Evolutionary conservation across 2,113 vertebrate species (phyloP).

Genomic region (Anguilla japonica): DNA sequence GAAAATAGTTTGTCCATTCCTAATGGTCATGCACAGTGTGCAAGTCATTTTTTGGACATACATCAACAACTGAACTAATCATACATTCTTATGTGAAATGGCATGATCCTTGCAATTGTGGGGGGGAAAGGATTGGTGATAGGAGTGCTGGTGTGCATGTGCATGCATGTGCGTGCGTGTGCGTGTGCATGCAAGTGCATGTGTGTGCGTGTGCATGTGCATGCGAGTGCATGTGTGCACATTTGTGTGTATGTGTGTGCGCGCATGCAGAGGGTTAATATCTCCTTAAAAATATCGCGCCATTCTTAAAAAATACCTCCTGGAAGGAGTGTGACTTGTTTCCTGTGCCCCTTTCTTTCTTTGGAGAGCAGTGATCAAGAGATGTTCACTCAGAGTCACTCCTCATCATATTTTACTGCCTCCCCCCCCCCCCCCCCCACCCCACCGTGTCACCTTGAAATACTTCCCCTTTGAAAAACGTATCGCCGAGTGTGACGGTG

Average conservation of each 20-base stretch:
- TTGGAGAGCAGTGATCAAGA: constrained; percentile 36
- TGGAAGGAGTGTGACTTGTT: constrained; percentile 39
- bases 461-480: constrained; percentile 35
- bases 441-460: constrained; percentile 45
- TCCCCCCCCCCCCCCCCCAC: constrained; percentile 18
- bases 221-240: too few species aligned
- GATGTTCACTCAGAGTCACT: constrained; percentile 12
- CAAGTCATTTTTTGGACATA: not conserved
- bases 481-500: constrained; percentile 38
- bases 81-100: too few species aligned
- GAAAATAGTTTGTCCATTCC: not conserved
- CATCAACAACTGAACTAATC: not conserved
- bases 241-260: too few species aligned
- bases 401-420: constrained; percentile 4
- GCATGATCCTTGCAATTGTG: too few species aligned
- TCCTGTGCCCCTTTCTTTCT: constrained; percentile 21
- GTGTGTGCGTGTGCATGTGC: too few species aligned
- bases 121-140: too few species aligned
- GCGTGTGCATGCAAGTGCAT: not conserved
- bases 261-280: constrained; percentile 29
- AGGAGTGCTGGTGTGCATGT: too few species aligned
- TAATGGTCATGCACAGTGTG: not conserved
- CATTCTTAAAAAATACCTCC: constrained; percentile 32
- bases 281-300: constrained; percentile 38
- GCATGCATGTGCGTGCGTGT: too few species aligned